phyloP scores from a whole-genome alignment of 2,113 vertebrate genomes.

The Lagopus leucura region DNA sequence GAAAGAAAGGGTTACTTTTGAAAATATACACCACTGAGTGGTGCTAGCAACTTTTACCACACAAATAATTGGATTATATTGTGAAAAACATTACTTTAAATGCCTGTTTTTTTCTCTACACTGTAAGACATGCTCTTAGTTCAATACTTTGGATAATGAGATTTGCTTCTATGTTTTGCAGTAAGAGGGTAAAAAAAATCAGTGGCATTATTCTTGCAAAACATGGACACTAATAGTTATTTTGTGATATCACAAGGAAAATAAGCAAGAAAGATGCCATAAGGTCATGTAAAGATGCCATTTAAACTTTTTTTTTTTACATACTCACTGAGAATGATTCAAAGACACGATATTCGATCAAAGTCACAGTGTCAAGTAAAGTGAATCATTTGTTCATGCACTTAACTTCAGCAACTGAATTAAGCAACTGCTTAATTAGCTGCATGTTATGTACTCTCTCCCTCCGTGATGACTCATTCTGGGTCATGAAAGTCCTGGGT shows the following conservation, averaged over 20 bases:
- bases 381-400: neutral
- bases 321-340: neutral
- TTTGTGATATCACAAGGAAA: neutral
- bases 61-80: neutral
- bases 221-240: neutral
- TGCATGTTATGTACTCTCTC: neutral
- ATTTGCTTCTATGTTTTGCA: neutral
- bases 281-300: neutral
- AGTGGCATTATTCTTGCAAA: neutral
- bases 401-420: neutral
- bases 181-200: neutral
- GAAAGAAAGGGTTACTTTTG: neutral
- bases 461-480: neutral
- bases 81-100: neutral
- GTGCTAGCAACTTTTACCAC: neutral
- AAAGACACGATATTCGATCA: neutral
- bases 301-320: neutral
- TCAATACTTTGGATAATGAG: neutral
- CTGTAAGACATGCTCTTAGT: rapidly evolving
- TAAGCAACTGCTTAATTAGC: neutral
- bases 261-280: neutral
- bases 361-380: neutral
- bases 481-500: neutral
- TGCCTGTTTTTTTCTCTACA: neutral
- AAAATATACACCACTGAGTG: neutral